Evolutionary conservation across 2,113 vertebrate genomes (phyloP).

Genomic region (Vanacampus margaritifer): DNA sequence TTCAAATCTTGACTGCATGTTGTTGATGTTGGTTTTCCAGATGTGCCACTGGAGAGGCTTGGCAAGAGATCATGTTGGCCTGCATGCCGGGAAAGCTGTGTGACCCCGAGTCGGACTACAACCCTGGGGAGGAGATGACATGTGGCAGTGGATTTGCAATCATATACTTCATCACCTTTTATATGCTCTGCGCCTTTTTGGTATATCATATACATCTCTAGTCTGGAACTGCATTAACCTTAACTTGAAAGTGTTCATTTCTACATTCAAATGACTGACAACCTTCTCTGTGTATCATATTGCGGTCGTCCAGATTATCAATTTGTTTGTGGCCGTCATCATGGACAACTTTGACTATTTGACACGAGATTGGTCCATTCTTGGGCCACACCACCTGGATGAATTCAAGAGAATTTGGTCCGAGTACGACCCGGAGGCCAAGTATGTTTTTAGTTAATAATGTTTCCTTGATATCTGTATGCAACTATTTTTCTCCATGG

Average conservation of each 20-base stretch:
- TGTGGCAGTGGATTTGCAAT: conserved; percentile 97
- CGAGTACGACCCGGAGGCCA: conserved; percentile 97
- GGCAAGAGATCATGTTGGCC: conserved; percentile 98
- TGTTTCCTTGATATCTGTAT: conserved; percentile 3
- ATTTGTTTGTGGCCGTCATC: conserved; percentile 98
- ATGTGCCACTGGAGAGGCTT: conserved; percentile 96
- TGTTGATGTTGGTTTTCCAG: conserved; percentile 58
- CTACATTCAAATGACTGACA: neutral
- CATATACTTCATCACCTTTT: conserved; percentile 97
- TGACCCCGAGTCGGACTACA: conserved; percentile 91
- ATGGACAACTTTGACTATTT: conserved; percentile 99
- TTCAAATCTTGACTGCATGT: neutral
- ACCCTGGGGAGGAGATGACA: conserved; percentile 86
- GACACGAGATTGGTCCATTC: conserved; percentile 97
- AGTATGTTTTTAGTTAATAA: conserved; percentile 75
- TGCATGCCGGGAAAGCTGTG: conserved; percentile 93
- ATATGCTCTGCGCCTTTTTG: conserved; percentile 98
- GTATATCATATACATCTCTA: conserved; percentile 60
- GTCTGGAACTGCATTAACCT: neutral
- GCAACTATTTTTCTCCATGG: neutral
- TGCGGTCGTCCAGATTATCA: conserved; percentile 83
- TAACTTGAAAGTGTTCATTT: neutral
- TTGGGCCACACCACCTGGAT: conserved; percentile 96
- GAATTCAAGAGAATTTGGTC: conserved; percentile 99
- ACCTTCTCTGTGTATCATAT: no score